Conservation (phyloP, 1,140 invertebrate genomes). For the Dolichoris vasculosae region DNA sequence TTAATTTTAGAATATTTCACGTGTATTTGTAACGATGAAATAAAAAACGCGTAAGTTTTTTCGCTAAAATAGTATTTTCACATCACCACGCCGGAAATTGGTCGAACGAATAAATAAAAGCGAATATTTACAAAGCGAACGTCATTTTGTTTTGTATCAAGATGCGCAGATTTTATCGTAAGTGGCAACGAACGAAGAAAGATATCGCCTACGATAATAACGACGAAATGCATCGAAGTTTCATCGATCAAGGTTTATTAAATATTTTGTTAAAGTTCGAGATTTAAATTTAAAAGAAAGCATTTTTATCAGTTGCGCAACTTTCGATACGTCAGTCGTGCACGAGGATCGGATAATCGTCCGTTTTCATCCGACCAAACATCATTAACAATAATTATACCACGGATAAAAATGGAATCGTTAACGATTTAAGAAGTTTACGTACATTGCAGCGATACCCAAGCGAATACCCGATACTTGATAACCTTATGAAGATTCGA, state of each 20-base stretch:
- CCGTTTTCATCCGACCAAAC: neutral
- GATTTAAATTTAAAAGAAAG: neutral
- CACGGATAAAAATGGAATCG: neutral
- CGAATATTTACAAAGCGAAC: neutral
- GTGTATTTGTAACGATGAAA: neutral
- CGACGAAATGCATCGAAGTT: neutral
- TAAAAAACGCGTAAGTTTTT: neutral
- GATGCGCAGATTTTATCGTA: slow-evolving; percentile 15
- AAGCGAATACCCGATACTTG: neutral
- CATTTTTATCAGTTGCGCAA: neutral
- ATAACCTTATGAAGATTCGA: neutral
- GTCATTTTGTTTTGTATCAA: neutral
- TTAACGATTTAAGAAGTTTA: slow-evolving; percentile 20
- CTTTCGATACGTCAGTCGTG: no score
- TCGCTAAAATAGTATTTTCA: neutral
- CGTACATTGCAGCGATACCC: neutral
- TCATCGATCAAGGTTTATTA: slow-evolving; percentile 25
- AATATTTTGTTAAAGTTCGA: slow-evolving; percentile 28
- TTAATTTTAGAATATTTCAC: neutral
- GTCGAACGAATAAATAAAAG: neutral
- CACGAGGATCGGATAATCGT: neutral
- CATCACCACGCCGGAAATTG: neutral
- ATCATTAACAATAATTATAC: neutral
- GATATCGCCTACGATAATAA: slow-evolving; percentile 23
- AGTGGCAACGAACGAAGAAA: neutral